Percentiles rank a stretch among this genome's conserved stretches.
Conservation (phyloP, 1,140 invertebrate species). For the Trypoxylus dichotomus region DNA sequence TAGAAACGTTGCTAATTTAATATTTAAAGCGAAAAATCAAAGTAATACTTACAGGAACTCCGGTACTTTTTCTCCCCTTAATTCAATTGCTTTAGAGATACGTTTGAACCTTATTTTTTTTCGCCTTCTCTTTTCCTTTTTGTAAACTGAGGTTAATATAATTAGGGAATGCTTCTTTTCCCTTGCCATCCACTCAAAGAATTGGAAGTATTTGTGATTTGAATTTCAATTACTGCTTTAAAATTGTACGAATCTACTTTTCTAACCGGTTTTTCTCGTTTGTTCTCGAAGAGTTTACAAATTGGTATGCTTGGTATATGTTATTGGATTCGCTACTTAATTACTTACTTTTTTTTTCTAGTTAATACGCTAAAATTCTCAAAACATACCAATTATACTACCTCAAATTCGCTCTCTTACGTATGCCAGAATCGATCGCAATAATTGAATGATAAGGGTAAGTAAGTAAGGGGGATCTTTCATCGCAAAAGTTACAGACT, state of each 20-base stretch:
- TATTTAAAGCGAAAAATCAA: neutral
- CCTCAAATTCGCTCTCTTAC: too few relatives aligned
- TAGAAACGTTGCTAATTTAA: neutral
- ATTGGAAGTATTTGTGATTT: constrained; percentile 18
- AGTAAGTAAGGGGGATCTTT: neutral
- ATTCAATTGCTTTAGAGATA: neutral
- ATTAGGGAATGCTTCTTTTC: neutral
- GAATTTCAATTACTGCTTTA: constrained; percentile 13
- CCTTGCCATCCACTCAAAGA: neutral
- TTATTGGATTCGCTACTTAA: neutral
- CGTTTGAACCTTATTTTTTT: constrained; percentile 4
- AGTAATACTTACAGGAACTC: neutral
- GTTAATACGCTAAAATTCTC: too few relatives aligned
- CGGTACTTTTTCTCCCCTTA: neutral
- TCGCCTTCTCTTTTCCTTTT: neutral
- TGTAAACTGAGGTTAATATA: constrained; percentile 10
- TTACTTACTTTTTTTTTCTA: too few relatives aligned
- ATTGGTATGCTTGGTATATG: neutral
- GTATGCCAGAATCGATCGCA: neutral
- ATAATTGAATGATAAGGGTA: constrained; percentile 5
- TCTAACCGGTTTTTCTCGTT: neutral
- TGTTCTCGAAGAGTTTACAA: neutral
- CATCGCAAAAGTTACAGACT: constrained; percentile 1
- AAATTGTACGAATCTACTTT: neutral
- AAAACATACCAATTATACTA: too few relatives aligned